Base-by-base conservation (phyloP, 2,888 invertebrate species). In the Drosophila pseudotakahashii region DNA sequence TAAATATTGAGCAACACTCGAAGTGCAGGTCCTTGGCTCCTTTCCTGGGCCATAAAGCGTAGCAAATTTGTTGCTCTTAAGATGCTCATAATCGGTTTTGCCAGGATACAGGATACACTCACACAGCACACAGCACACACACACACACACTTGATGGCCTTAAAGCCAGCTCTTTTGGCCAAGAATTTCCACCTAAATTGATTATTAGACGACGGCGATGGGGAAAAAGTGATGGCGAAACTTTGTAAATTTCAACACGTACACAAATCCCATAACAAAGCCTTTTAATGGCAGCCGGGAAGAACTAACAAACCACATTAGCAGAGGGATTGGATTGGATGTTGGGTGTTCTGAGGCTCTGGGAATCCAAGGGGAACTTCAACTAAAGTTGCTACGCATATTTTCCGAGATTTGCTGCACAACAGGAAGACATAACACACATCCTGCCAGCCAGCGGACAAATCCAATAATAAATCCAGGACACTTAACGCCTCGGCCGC, bases 241-340 rank as follows among this genome's bases (percentile, higher is more conserved):
- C 73, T 81, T 83, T 89, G 82, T 77, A 85, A 89, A 85, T 88
- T 83, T 83, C 88, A 89, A 83, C 89, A 89, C 83, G 83, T 83
- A 81, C 88, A 88, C 88, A 83, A 84, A 89, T 86, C 88, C 86
- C 86, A 79, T 64, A 73, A 86, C 81, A 89, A 82, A 82, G 89
- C 89, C 88, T 78, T 82, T 89, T 82, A 82, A 82, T 82, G 82
- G 88, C 89, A 84, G 72, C 75, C 57, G 42, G 78, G 78, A 83
- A 87, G 88, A 87, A 81, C 89, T 89, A 81, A 81, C 81, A 81
- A 81, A 88, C 88, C 88, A 74, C 88, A 89, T 88, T 89, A 89
- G 86, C 30, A 14, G 34, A 32, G 48, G 48, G 34, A 26, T 53
- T 36, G 48, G 62, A 19, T 48, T 36, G 41, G 30, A 26, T 26